Conservation (phyloP, 1,140 invertebrate genomes). For the Hylyphantes graminicola region DNA sequence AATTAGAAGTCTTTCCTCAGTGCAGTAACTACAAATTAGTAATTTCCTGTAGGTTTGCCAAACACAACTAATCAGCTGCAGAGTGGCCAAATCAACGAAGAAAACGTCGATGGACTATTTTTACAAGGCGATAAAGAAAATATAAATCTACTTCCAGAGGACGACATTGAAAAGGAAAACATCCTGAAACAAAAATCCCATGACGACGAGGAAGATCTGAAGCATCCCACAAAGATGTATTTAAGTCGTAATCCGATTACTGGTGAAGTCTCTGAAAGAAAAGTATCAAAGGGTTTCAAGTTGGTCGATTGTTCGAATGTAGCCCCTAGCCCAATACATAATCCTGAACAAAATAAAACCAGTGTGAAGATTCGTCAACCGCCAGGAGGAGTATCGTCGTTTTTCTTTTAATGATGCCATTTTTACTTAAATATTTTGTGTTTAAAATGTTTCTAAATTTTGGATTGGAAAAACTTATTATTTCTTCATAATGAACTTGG, state of each 20-base stretch:
- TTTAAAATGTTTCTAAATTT: too few species aligned
- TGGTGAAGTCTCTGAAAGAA: slow-evolving; percentile 11
- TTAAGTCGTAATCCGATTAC: slow-evolving; percentile 15
- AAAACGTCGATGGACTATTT: too few species aligned
- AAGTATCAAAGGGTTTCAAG: background rate
- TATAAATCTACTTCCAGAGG: background rate
- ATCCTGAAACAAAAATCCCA: background rate
- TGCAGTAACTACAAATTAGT: too few species aligned
- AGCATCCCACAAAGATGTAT: background rate
- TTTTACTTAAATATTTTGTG: too few species aligned
- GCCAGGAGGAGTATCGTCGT: slow-evolving; percentile 12
- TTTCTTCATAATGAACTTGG: too few species aligned
- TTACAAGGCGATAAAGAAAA: slow-evolving; percentile 4
- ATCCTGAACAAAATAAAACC: background rate
- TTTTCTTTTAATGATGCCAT: background rate
- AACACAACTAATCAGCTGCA: too few species aligned
- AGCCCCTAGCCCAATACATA: too few species aligned
- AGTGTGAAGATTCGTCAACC: slow-evolving; percentile 20
- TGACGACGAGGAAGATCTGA: slow-evolving; percentile 2
- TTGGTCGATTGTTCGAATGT: slow-evolving; percentile 18
- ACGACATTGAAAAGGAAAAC: background rate
- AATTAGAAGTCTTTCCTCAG: too few species aligned
- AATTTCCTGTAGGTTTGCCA: too few species aligned
- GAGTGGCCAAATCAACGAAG: too few species aligned
- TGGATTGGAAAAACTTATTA: too few species aligned